Conservation (phyloP, 2,113 vertebrate species). For the Mus pahari region DNA sequence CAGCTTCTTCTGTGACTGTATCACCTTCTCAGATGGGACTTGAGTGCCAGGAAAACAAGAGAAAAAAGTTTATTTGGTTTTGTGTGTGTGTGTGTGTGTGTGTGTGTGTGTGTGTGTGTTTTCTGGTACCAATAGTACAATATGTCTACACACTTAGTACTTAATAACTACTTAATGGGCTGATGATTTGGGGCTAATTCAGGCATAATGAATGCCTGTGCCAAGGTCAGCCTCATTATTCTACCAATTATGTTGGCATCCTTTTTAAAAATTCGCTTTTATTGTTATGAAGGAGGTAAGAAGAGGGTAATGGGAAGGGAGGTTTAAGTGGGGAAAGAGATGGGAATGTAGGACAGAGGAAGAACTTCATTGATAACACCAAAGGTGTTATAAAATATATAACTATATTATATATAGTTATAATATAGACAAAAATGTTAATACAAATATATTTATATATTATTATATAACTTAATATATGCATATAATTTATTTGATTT, state of each 20-base stretch:
- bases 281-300: neutral
- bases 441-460: too few species aligned
- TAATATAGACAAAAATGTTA: too few species aligned
- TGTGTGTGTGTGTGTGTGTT: neutral
- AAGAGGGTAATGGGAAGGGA: neutral
- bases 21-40: neutral
- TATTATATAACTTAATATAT: neutral
- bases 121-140: neutral
- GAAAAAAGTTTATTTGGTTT: neutral
- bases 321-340: neutral
- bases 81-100: neutral
- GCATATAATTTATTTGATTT: neutral
- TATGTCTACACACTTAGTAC: neutral
- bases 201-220: neutral
- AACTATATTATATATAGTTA: too few species aligned
- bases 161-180: neutral
- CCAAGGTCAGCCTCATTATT: constrained; percentile 44
- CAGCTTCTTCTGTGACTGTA: neutral
- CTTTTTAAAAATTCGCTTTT: neutral
- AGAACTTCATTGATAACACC: neutral
- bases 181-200: constrained; percentile 8
- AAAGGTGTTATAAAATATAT: neutral
- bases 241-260: constrained; percentile 28
- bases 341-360: neutral
- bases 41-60: neutral